Evolutionary conservation across 2,113 vertebrate species (phyloP), one percentile per base, ranked within the genome.

Genomic region (Anhinga rufa): DNA sequence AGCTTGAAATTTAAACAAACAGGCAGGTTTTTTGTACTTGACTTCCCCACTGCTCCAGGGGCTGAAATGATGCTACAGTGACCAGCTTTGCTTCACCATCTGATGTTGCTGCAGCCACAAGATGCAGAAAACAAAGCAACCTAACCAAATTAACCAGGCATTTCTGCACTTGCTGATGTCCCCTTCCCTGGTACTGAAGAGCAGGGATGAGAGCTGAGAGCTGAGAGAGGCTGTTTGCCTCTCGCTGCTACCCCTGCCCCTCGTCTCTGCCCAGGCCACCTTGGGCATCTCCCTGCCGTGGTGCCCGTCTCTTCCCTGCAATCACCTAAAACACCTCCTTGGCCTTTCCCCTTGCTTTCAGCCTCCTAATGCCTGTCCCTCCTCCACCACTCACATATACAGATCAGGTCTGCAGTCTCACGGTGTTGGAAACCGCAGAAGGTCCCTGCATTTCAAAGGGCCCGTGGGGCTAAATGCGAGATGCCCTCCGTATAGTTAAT

Each of bases 81-180:
- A 29, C 7, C 58, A 25, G 62, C 62, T 82, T 18, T 26, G 34
- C 58, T 54, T 65, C 40, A 2, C 34, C 42, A 8, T 16, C 54
- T n/a, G 74, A 4, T 18, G 38, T 2, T 51, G 44, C 75, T 62
- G 76, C 66, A 38, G 46, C 55, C 70, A 13, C 1, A 19, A 54
- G 60, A 21, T 8, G 77, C 36, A 65, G 48, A 29, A 40, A 17
- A 18, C 11, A 32, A 54, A 68, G 51, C 25, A 3, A 46, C 18
- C 4, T 2, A 36, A 29, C 15, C 69, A 29, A 36, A 64, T 48
- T 1, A 38, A 25, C 9, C 57, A 44, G 70, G 34, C 19, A 55
- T 66, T 29, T 46, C 52, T 75, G 52, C 1, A 13, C 38, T 28
- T 31, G 51, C 9, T 48, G 3, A 1, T 1, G 0, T 38, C 61